Conservation (phyloP, 35 echinoderm and acorn worm species). For the Strongylocentrotus purpuratus region DNA sequence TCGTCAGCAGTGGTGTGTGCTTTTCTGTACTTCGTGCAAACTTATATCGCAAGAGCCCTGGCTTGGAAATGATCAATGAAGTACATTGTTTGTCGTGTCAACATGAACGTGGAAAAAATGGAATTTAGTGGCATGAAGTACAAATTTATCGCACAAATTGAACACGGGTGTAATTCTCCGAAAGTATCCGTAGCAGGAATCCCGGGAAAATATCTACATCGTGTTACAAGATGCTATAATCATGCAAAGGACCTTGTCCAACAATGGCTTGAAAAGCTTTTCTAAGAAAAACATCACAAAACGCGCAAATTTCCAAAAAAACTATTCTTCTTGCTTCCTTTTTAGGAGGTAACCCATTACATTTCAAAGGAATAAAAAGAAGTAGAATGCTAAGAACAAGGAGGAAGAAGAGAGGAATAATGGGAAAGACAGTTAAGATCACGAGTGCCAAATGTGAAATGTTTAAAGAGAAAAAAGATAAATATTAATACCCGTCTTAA, state of each 20-base stretch:
- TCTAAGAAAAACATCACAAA: too few relatives aligned
- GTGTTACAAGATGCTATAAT: neutral
- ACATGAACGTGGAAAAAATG: neutral
- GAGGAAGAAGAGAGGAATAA: too few relatives aligned
- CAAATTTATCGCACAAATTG: neutral
- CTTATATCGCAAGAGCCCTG: neutral
- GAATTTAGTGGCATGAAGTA: neutral
- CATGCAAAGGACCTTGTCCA: neutral
- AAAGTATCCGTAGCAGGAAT: neutral
- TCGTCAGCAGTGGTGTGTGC: neutral
- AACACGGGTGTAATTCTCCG: neutral
- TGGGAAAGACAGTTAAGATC: too few relatives aligned
- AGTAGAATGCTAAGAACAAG: too few relatives aligned
- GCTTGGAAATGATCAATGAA: neutral
- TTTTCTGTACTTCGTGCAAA: neutral
- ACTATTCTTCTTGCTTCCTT: too few relatives aligned
- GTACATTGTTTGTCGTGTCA: neutral
- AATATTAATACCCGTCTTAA: too few relatives aligned
- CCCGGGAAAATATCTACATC: neutral
- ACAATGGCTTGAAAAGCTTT: too few relatives aligned
- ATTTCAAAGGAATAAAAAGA: too few relatives aligned
- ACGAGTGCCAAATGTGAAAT: too few relatives aligned
- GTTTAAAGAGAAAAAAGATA: too few relatives aligned
- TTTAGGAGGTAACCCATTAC: too few relatives aligned
- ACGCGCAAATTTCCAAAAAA: too few relatives aligned